phyloP scores from a whole-genome alignment of 2,888 invertebrate genomes.

The Eupithecia centaureata region DNA sequence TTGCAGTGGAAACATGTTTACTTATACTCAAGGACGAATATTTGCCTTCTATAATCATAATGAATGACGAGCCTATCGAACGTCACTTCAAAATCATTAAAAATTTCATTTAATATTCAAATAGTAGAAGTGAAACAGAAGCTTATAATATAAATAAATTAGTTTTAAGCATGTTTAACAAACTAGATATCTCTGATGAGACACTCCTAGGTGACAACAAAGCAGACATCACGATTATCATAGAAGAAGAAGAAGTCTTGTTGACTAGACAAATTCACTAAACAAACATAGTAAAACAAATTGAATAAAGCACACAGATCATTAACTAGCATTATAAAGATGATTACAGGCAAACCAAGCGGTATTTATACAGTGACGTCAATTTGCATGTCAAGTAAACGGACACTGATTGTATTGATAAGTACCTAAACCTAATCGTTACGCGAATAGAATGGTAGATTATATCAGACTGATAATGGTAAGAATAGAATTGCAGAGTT shows the following conservation, averaged over 20 bases:
- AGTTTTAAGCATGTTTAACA: not conserved
- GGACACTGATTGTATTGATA: slow-evolving; percentile 41
- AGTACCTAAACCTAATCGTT: slow-evolving; percentile 33
- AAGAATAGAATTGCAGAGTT: slow-evolving; percentile 16
- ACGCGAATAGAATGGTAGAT: slow-evolving; percentile 26
- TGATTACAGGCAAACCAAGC: slow-evolving; percentile 19
- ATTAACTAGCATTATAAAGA: slow-evolving; percentile 22
- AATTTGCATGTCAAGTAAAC: slow-evolving; percentile 40
- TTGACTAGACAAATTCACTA: slow-evolving; percentile 8
- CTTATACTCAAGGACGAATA: not conserved
- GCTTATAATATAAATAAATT: not conserved
- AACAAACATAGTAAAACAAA: slow-evolving; percentile 21
- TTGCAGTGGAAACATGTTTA: not conserved
- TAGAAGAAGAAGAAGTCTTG: slow-evolving; percentile 8
- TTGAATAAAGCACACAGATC: slow-evolving; percentile 26
- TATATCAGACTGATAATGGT: slow-evolving; percentile 27
- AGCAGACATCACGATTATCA: not conserved
- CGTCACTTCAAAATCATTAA: not conserved
- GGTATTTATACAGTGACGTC: slow-evolving; percentile 40
- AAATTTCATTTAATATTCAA: not conserved
- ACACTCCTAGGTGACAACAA: not conserved
- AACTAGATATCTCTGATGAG: not conserved
- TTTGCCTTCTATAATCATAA: not conserved
- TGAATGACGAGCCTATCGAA: not conserved
- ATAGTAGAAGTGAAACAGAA: not conserved